Base-by-base conservation (phyloP, 2,888 invertebrate species). In the Hypena proboscidalis region DNA sequence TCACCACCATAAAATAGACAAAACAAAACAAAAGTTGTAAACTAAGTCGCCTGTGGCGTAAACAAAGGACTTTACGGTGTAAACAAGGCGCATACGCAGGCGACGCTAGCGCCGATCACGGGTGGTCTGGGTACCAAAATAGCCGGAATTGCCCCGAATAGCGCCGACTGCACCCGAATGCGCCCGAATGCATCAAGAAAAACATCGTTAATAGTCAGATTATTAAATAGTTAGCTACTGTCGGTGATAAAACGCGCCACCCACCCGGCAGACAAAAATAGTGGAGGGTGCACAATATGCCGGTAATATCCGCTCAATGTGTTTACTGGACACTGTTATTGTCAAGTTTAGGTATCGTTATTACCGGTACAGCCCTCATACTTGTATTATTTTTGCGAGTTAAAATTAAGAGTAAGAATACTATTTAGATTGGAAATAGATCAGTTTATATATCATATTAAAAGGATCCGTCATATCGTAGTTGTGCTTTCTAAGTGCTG, bases 201-300 rank as follows among this genome's bases (percentile, higher is more conserved):
- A 90, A 88, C 89, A 85, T 85, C 81, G 85, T 89, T 86, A 84
- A 86, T 80, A 79, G 78, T 63, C 70, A 60, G 58, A 83, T 85
- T 88, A 85, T 87, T 85, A 86, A 81, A 87, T 77, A 82, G 80
- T 72, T 83, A 79, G 87, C 85, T 80, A 86, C 90, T 89, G 86
- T 84, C 83, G 72, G 70, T 70, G 61, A 80, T 88, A 80, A 90
- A 89, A 77, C 60, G 70, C 67, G 73, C 89, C 89, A 89, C 89
- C 90, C 90, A 89, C 83, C 75, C 74, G 63, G 81, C 31, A 53
- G 58, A 67, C 79, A 80, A 79, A 86, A 85, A 85, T 86, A 82
- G 78, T 47, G 27, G 65, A 74, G 71, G 70, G 66, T 58, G 58
- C 39, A 62, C 65, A 68, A 61, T 61, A 44, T 67, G 68, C 54